Percentiles rank a stretch among this genome's conserved stretches.
Conservation (phyloP, 53 echinoderm and acorn worm species). For the Stichopus horrens region DNA sequence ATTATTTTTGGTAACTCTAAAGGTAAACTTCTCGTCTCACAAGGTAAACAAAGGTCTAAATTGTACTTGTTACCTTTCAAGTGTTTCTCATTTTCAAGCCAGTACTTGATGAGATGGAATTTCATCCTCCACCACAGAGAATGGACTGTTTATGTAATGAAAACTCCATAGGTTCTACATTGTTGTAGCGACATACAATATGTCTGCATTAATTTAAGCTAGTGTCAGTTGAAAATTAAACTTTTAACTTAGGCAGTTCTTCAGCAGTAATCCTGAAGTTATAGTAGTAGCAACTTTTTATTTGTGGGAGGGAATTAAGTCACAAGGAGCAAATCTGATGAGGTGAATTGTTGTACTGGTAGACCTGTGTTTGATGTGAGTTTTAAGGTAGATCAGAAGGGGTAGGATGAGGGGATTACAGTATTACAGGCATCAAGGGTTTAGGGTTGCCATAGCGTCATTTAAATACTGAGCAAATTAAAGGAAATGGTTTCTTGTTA, state of each 20-base stretch:
- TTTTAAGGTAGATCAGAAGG: too few species aligned
- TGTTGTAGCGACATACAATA: background rate
- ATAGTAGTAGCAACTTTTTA: background rate
- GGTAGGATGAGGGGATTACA: too few species aligned
- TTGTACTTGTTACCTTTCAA: background rate
- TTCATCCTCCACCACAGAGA: background rate
- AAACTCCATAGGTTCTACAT: background rate
- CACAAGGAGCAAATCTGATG: too few species aligned
- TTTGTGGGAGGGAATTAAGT: too few species aligned
- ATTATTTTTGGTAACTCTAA: background rate
- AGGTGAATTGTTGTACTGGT: too few species aligned
- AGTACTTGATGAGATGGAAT: background rate
- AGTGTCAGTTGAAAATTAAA: conserved; percentile 6
- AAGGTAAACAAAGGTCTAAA: background rate
- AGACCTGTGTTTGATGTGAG: too few species aligned
- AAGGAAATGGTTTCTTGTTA: too few species aligned
- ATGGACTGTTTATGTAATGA: background rate
- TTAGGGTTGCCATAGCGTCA: too few species aligned
- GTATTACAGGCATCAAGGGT: too few species aligned
- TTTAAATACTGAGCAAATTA: too few species aligned
- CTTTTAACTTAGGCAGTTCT: background rate
- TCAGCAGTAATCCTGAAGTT: background rate
- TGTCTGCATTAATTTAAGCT: background rate
- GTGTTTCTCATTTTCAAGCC: background rate
- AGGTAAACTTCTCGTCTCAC: background rate